These are phyloP conservation scores for Enteromius afrohamiltoni DNA, from an alignment of 2,797 vertebrate genomes.

Conservation along the genomic window DNA sequence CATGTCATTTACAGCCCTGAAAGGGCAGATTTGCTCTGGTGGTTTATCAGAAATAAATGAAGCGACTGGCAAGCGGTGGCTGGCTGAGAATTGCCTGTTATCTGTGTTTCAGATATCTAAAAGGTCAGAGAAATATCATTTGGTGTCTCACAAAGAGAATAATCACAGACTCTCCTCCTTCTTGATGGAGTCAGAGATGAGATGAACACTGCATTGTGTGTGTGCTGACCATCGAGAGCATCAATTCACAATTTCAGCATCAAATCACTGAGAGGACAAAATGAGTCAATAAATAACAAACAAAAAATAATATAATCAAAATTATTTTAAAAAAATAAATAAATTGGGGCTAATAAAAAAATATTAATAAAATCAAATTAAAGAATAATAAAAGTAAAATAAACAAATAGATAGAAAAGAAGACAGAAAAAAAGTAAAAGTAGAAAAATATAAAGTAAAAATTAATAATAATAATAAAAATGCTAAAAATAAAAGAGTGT, in stretches of 20 bases:
- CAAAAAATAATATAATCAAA: background rate
- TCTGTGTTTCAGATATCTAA: constrained; percentile 16
- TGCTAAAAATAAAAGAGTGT: background rate
- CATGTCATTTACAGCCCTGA: background rate
- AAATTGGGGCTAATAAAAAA: background rate
- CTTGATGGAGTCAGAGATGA: background rate
- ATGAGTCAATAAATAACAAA: background rate
- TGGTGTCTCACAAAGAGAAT: background rate
- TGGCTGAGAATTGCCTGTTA: constrained; percentile 10
- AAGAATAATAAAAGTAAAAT: background rate
- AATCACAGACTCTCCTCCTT: constrained; percentile 7
- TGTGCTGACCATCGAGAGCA: background rate
- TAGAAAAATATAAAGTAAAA: too few species aligned
- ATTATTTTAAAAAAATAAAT: background rate
- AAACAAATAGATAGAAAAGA: background rate
- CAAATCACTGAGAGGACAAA: background rate
- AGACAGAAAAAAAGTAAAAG: background rate
- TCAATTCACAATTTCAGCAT: background rate
- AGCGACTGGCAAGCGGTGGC: background rate
- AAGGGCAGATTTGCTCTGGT: constrained; percentile 25
- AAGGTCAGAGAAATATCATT: constrained; percentile 27
- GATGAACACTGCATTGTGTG: background rate
- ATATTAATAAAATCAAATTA: background rate
- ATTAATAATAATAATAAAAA: background rate
- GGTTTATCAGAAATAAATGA: constrained; percentile 17